These are phyloP conservation scores for Morpho deidamia DNA, from an alignment of 2,888 invertebrate genomes.

Conservation along the genomic window DNA sequence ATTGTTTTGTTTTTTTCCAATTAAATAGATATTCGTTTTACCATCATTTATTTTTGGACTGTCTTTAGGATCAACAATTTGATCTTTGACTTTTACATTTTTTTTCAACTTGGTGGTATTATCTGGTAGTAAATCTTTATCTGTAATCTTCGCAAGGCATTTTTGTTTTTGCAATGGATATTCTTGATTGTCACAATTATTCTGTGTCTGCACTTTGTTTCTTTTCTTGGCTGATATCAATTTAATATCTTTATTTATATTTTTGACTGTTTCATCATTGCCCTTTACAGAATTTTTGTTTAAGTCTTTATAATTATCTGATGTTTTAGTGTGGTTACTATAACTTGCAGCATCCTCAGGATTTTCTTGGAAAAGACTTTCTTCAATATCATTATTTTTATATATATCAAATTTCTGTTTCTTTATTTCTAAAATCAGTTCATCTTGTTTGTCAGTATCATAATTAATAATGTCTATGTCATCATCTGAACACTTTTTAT, in stretches of 20 bases:
- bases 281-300: not conserved
- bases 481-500: slow-evolving; percentile 16
- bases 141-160: too few relatives aligned
- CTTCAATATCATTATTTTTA: slow-evolving; percentile 32
- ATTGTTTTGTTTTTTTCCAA: slow-evolving; percentile 37
- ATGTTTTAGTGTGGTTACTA: too few relatives aligned
- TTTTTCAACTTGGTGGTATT: not conserved
- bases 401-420: slow-evolving; percentile 47
- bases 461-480: slow-evolving; percentile 29
- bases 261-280: too few relatives aligned
- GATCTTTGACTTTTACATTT: slow-evolving; percentile 10
- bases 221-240: too few relatives aligned
- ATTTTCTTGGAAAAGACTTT: slow-evolving; percentile 20
- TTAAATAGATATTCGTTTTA: slow-evolving; percentile 10
- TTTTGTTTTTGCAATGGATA: too few relatives aligned
- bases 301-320: not conserved
- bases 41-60: too few relatives aligned
- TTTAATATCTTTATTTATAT: too few relatives aligned
- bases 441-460: slow-evolving; percentile 45
- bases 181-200: not conserved
- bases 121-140: too few relatives aligned
- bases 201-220: not conserved
- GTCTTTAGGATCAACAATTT: too few relatives aligned
- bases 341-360: not conserved
- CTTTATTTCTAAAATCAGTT: slow-evolving; percentile 44